Evolutionary conservation across 2,113 vertebrate species (phyloP), one percentile per base, ranked within the genome.

Genomic region (Sphyrna mokarran): DNA sequence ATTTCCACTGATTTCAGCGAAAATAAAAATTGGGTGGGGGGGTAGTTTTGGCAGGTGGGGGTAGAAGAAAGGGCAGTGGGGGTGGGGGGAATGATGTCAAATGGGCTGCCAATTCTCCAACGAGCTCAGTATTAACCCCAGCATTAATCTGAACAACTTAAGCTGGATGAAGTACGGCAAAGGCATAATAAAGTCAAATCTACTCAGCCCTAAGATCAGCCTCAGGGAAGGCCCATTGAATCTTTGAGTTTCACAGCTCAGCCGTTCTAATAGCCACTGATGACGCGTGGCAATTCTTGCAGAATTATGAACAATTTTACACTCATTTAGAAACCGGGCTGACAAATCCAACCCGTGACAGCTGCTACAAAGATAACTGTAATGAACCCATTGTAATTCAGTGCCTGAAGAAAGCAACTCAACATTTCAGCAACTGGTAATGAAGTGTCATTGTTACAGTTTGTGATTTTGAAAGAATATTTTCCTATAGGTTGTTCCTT

Each of bases 321-420:
- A 20, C 61, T 66, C 14, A 93, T 93, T 93, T 66, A 68, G 61
- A 66, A 93, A 66, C n/a, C 66, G 89, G 89, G 89, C 66, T 93
- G 33, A 33, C 18, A 9, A 66, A 40, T 37, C 89, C 61, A 66
- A 37, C 18, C 33, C 40, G 16, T 7, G 9, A 68, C n/a, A 37
- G 63, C n/a, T 93, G 61, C 26, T 89, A 58, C 86, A 89, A 22
- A 66, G 11, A 40, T 6, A 66, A 63, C 33, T n/a, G 58, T 66
- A 18, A 66, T 20, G 58, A 91, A 33, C 63, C 58, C 29, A 63
- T 66, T 37, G 33, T 37, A 63, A 20, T 89, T 89, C 58, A 29
- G 3, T 33, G 8, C 54, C 40, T 43, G 48, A 29, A 89, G 86
- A 61, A 61, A 14, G 33, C 29, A 58, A 2, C 4, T 89, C 48